Evolutionary conservation across 2,113 vertebrate genomes (phyloP).

Genomic region (Apistogramma diplotaenia): DNA sequence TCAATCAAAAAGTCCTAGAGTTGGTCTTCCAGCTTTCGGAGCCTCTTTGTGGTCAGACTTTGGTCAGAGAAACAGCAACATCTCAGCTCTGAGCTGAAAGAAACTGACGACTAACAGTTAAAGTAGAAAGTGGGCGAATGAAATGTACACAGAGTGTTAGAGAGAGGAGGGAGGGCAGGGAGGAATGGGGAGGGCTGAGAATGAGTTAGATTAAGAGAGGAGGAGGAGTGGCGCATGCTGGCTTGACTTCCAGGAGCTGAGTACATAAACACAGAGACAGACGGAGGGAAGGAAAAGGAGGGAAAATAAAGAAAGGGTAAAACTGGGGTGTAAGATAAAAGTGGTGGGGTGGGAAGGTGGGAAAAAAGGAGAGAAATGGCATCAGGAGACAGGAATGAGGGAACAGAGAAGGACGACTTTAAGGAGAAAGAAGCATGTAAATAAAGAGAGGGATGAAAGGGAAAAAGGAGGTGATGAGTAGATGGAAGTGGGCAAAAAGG

Average conservation of each 20-base stretch:
- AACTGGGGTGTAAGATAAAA: not conserved
- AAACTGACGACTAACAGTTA: not conserved
- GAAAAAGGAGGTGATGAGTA: not conserved
- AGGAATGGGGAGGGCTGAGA: conserved; percentile 17
- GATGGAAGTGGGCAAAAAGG: not conserved
- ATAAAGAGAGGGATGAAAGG: not conserved
- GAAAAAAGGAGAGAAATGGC: not conserved
- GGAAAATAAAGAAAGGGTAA: not conserved
- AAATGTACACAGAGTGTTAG: not conserved
- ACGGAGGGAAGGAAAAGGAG: not conserved
- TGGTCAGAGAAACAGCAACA: conserved; percentile 9
- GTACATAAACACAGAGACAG: conserved; percentile 48
- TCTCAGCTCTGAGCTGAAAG: conserved; percentile 17
- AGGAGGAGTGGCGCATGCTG: not conserved
- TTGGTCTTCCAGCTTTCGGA: not conserved
- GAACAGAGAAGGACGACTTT: not conserved
- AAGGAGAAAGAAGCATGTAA: not conserved
- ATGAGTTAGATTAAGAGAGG: conserved; percentile 34
- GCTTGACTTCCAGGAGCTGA: conserved; percentile 18
- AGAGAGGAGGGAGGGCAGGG: not conserved
- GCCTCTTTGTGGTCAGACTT: conserved; percentile 8
- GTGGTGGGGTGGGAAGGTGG: not conserved
- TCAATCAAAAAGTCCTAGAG: not conserved
- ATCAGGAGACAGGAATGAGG: not conserved
- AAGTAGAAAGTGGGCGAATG: not conserved